Base-by-base conservation (phyloP, 1,140 invertebrate genomes). In the Drosophila subobscura region DNA sequence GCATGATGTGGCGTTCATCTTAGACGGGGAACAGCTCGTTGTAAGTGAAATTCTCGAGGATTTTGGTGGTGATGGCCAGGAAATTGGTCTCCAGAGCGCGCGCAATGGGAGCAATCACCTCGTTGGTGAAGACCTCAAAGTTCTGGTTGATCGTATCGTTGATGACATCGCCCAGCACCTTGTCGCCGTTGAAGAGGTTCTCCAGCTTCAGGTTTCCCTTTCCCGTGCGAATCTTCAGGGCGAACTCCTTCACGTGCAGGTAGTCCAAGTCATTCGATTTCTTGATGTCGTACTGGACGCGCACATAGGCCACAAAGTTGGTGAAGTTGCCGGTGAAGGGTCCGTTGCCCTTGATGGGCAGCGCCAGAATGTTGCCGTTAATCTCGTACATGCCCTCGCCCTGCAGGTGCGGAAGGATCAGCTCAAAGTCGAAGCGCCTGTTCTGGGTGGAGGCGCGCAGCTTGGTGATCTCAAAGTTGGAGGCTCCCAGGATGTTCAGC, bases 161-260 rank as follows among this genome's bases (percentile, higher is more conserved):
- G 4, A 95, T 91, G 3, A 94, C 92, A 22, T 93, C 93, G 3
- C 93, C 92, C 49, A 94, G 72, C 5, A 92, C 77, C 72, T 93
- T 93, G 55, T 95, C 94, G 8, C 94, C 94, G 16, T 93, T 93
- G 49, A 95, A 95, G 2, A 95, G 90, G 89, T 95, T 95, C 1
- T 94, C 92, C 20, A 95, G 79, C 14, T 92, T 88, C 2, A 95
- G 68, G 4, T 76, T 88, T 5, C 94, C 94, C 37, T 92, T 92
- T 10, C 93, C 93, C 3, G 95, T 92, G 16, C 92, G 90, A 33
- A 95, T 92, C 77, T 93, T 94, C 16, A 95, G 66, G 0, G 89
- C 81, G 50, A 94, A 93, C 2, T 93, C 92, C 14, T 84, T 91
- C n/a, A 94, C 91, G 16, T 88, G 80, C 7, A 95, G 33, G 57